Evolutionary conservation across 1,140 invertebrate genomes (phyloP).

Genomic region (Drosophila neocordata): DNA sequence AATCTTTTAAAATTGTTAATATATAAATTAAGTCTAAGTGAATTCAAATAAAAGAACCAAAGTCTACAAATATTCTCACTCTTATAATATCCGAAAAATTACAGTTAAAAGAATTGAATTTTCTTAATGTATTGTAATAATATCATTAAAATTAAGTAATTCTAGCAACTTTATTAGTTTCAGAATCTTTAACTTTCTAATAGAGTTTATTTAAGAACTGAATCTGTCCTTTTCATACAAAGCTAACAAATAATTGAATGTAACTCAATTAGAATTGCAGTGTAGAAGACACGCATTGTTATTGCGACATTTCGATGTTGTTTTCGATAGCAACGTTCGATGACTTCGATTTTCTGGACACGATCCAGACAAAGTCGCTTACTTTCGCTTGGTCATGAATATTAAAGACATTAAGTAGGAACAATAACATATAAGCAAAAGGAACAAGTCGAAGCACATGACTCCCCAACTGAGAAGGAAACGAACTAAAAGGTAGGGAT

Average conservation of each 20-base stretch:
- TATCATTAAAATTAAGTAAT: no score
- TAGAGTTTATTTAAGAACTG: no score
- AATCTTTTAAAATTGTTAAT: no score
- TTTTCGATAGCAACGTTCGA: slow-evolving; percentile 45
- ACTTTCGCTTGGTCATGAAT: slow-evolving; percentile 81
- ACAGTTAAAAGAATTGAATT: no score
- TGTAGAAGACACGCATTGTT: slow-evolving; percentile 45
- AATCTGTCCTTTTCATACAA: not conserved
- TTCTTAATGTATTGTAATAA: no score
- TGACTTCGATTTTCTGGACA: slow-evolving; percentile 74
- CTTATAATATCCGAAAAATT: no score
- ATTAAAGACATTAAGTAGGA: slow-evolving; percentile 81
- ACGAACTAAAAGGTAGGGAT: slow-evolving; percentile 17
- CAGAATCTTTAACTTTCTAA: no score
- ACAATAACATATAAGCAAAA: slow-evolving; percentile 60
- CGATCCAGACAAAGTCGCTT: slow-evolving; percentile 79
- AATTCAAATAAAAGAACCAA: no score
- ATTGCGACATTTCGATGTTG: slow-evolving; percentile 34
- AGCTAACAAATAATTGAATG: not conserved
- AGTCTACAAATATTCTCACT: no score
- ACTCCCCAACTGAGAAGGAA: slow-evolving; percentile 19
- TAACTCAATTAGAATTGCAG: not conserved
- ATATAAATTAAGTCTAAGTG: no score
- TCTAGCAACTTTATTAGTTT: no score
- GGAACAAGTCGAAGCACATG: slow-evolving; percentile 33